Percentiles rank a stretch among this genome's conserved stretches.
Evolutionary conservation across 2,797 vertebrate species (phyloP).

Genomic region (Coregonus suidteri): DNA sequence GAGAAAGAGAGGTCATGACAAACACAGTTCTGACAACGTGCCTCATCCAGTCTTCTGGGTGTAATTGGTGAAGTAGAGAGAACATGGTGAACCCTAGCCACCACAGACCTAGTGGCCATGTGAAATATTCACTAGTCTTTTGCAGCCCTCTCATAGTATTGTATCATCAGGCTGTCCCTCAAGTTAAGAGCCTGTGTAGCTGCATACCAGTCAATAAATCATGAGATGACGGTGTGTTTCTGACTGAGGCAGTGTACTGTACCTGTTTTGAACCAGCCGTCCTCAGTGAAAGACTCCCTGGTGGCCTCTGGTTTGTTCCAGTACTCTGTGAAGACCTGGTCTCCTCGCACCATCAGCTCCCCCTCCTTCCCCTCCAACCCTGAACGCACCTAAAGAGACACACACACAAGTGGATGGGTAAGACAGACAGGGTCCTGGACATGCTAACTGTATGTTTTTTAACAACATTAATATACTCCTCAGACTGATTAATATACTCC

Average conservation of each 20-base stretch:
- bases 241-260: slow-evolving; percentile 16
- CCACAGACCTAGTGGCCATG: background rate
- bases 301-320: slow-evolving; percentile 90
- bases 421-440: background rate
- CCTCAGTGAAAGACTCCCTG: slow-evolving; percentile 77
- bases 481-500: background rate
- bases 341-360: slow-evolving; percentile 87
- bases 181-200: background rate
- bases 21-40: background rate
- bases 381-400: slow-evolving; percentile 74
- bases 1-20: background rate
- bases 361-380: slow-evolving; percentile 87
- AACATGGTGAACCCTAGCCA: background rate
- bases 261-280: slow-evolving; percentile 97
- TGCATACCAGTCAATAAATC: background rate
- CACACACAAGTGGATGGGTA: background rate
- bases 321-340: slow-evolving; percentile 89
- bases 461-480: background rate
- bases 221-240: slow-evolving; percentile 10
- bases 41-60: background rate
- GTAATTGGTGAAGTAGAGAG: background rate
- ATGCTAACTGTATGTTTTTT: too few relatives aligned
- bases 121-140: too few relatives aligned
- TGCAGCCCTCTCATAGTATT: background rate
- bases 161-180: background rate